Base-by-base conservation (phyloP, 2,113 vertebrate species). In the Stigmatopora argus region DNA sequence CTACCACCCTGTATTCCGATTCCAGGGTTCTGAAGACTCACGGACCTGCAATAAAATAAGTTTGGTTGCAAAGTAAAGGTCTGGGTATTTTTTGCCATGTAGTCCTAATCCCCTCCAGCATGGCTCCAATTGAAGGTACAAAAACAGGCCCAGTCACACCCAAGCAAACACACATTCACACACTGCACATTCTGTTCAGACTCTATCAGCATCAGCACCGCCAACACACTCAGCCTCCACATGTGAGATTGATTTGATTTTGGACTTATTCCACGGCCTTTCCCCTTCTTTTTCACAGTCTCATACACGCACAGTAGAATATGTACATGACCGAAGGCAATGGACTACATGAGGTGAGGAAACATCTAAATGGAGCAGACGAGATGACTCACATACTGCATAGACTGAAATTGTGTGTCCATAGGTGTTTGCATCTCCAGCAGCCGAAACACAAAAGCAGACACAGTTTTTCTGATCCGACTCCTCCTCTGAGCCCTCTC, bases 81-180 rank as follows among this genome's bases (percentile, higher is more conserved):
- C 57, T 69, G 64, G 51, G 66, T 55, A 23, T 23, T 55, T 77
- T 77, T 64, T 77, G 65, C 58, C 69, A 56, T 60, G 64, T 48
- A 69, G 62, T 64, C 89, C 89, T 91, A 92, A 93, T 93, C 92
- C 83, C 46, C 89, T 89, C 85, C 90, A 92, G 91, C 92, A 92
- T 92, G 92, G 89, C 92, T 93, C 88, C 89, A 92, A 93, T 95
- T 93, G 92, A 90, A 84, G 90, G 89, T 83, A 80, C 83, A 86
- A 80, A 88, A 85, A 87, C 84, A 87, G 74, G 80, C 78, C 38
- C 51, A 57, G n/a, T 49, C 59, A 62, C 51, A 63, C 66, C 60
- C 52, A 62, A 48, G 64, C 60, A 74, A 73, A 65, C 57, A 21
- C 62, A 60, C 57, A 2, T 70, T 46, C 58, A 45, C 17, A 44